phyloP scores from a whole-genome alignment of 2,113 vertebrate species.

The Craseonycteris thonglongyai region DNA sequence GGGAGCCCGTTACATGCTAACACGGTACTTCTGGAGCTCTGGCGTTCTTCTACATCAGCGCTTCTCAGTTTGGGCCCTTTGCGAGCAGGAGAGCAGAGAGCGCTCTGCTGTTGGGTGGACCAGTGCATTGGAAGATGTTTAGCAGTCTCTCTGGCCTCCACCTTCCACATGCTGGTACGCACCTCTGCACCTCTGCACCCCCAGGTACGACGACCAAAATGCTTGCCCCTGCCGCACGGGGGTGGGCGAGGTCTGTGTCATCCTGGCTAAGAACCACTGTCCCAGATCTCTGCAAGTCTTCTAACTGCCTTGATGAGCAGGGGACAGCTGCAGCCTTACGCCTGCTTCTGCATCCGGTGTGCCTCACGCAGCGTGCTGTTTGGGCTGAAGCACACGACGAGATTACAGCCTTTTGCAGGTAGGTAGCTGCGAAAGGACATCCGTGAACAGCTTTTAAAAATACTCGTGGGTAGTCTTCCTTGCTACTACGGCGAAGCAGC shows the following conservation, averaged over 20 bases:
- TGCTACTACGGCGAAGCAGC: background rate
- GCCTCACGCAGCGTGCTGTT: background rate
- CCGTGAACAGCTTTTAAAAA: background rate
- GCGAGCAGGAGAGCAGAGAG: too few relatives aligned
- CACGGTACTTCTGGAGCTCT: too few relatives aligned
- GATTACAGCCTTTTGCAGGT: background rate
- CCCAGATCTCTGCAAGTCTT: background rate
- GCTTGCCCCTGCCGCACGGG: background rate
- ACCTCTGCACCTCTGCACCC: too few relatives aligned
- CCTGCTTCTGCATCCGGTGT: background rate
- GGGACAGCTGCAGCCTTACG: background rate
- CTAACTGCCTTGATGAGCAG: background rate
- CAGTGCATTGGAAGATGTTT: background rate
- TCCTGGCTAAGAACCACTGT: background rate
- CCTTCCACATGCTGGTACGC: background rate
- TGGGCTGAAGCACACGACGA: background rate
- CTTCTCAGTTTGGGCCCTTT: background rate
- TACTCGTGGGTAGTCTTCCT: background rate
- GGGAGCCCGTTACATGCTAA: background rate
- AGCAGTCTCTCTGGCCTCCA: background rate
- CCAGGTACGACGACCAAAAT: background rate
- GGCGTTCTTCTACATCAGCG: background rate
- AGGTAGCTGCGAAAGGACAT: background rate
- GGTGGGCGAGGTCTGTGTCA: background rate
- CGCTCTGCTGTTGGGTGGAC: too few relatives aligned